Evolutionary conservation across 1,140 invertebrate species (phyloP).

Genomic region (Halyomorpha halys): DNA sequence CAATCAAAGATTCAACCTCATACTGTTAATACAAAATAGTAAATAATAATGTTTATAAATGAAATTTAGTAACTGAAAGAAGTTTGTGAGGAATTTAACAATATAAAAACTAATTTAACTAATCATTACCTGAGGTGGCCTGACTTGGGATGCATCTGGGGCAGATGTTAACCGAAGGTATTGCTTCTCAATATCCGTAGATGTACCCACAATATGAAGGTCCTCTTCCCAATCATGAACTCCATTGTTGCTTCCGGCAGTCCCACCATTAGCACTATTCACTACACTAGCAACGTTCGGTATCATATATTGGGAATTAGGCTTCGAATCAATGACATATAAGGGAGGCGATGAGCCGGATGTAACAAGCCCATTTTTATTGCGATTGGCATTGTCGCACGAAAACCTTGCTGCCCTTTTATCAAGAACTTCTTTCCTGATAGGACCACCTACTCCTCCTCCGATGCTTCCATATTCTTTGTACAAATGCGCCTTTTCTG

Average conservation of each 20-base stretch:
- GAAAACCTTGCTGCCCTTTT: conserved; percentile 77
- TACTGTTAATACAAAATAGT: too few species aligned
- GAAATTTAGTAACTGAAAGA: too few species aligned
- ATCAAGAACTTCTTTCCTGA: conserved; percentile 55
- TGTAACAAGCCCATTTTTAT: not conserved
- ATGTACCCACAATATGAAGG: conserved; percentile 81
- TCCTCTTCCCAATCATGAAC: conserved; percentile 38
- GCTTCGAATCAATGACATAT: conserved; percentile 31
- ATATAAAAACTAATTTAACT: too few species aligned
- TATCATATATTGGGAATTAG: conserved; percentile 22
- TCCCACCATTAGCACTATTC: conserved; percentile 57
- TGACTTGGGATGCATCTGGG: conserved; percentile 80
- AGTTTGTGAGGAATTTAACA: not conserved
- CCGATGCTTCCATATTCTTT: conserved; percentile 18
- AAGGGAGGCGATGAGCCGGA: conserved; percentile 23
- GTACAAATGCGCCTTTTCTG: not conserved
- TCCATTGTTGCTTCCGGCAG: conserved; percentile 39
- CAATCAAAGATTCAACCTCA: too few species aligned
- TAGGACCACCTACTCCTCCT: conserved; percentile 17
- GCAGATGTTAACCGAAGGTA: conserved; percentile 87
- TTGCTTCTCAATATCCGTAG: conserved; percentile 83
- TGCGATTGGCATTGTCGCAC: not conserved
- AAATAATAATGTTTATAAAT: too few species aligned
- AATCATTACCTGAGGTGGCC: conserved; percentile 49
- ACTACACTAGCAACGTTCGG: conserved; percentile 32